A percentile compares a stretch with the other conserved stretches of the same genome.
phyloP scores from a whole-genome alignment of 2,888 invertebrate genomes.

The Aleiodes alternator region DNA sequence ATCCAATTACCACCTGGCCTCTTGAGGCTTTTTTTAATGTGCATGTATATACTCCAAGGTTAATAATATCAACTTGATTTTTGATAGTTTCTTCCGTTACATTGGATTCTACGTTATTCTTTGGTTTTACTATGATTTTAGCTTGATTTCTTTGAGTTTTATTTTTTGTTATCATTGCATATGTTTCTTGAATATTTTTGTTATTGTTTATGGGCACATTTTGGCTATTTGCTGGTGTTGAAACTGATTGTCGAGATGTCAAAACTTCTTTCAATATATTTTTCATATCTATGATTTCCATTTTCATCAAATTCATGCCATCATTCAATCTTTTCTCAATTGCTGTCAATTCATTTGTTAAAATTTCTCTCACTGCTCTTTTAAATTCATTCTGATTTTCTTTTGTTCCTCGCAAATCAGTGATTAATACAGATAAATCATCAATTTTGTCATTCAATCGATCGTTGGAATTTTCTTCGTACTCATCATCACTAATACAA shows the following conservation, averaged over 20 bases:
- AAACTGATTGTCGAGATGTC: background rate
- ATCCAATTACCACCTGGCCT: constrained; percentile 33
- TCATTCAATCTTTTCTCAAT: background rate
- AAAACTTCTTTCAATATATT: background rate
- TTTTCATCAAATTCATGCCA: background rate
- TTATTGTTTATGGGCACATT: no score
- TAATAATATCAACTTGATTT: constrained; percentile 9
- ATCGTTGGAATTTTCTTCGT: no score
- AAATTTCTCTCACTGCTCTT: no score
- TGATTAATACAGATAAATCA: no score
- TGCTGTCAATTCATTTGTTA: background rate
- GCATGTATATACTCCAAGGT: constrained; percentile 19
- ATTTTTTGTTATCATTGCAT: background rate
- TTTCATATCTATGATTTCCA: background rate
- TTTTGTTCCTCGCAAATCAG: no score
- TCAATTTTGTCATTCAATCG: no score
- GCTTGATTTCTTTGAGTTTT: background rate
- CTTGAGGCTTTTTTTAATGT: constrained; percentile 14
- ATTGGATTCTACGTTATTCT: background rate
- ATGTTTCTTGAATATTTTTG: no score
- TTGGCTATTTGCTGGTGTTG: background rate
- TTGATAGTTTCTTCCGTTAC: constrained; percentile 9
- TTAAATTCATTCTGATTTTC: background rate
- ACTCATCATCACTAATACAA: no score
- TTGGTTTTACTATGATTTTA: background rate